Percentiles rank a stretch among this genome's conserved stretches.
Conservation (phyloP, 1,140 invertebrate genomes). For the Polypedilum vanderplanki region DNA sequence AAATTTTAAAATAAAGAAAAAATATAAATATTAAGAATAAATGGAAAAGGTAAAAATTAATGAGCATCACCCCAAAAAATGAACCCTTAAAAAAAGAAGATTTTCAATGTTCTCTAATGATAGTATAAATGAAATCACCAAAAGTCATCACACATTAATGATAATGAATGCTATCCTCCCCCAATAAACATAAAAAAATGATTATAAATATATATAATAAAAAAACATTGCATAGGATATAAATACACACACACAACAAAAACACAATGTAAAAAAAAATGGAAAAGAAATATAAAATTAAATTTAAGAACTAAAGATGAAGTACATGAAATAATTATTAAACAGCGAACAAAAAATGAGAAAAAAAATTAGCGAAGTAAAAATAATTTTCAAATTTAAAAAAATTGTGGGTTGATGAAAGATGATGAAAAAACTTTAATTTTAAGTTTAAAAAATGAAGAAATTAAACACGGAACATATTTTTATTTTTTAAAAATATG, state of each 20-base stretch:
- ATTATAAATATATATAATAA: not conserved
- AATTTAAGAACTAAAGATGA: constrained; percentile 9
- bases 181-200: not conserved
- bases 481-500: constrained; percentile 17
- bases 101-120: constrained; percentile 6
- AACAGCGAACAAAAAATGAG: constrained; percentile 10
- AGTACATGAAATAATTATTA: constrained; percentile 19
- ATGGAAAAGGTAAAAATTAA: not conserved
- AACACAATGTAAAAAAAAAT: constrained; percentile 19
- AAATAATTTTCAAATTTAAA: constrained; percentile 20
- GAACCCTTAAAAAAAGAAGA: not conserved
- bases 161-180: not conserved
- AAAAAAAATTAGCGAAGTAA: constrained; percentile 14
- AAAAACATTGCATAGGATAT: constrained; percentile 13
- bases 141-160: not conserved
- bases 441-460: constrained; percentile 3
- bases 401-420: not conserved
- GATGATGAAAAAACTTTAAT: not conserved
- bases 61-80: constrained; percentile 2
- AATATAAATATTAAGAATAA: not conserved
- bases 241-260: not conserved
- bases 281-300: not conserved
- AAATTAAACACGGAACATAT: not conserved
- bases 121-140: not conserved
- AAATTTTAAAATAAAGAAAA: not conserved